A percentile compares a stretch with the other conserved stretches of the same genome.
phyloP scores from a whole-genome alignment of 2,113 vertebrate species.

The Scopus umbretta region DNA sequence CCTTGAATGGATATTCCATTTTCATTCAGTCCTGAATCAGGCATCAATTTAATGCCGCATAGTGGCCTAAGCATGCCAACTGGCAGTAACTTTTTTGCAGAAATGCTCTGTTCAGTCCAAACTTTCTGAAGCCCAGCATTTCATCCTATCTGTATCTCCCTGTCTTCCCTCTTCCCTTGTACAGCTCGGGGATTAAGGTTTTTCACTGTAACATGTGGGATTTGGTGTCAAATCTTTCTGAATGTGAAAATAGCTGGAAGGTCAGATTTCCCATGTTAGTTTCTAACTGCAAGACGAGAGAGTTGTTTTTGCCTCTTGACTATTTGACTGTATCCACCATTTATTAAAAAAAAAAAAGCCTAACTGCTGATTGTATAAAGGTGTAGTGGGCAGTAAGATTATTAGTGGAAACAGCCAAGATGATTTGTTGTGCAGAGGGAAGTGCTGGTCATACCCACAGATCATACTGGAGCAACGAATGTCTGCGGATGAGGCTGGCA shows the following conservation, averaged over 20 bases:
- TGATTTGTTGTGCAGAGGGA: background rate
- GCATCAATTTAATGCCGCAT: background rate
- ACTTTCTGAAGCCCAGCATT: background rate
- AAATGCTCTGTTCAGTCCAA: background rate
- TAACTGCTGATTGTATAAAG: too few relatives aligned
- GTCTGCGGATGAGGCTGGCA: background rate
- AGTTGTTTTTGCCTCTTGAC: background rate
- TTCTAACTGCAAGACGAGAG: background rate
- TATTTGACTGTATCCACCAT: background rate
- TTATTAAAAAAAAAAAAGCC: background rate
- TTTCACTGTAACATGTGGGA: background rate
- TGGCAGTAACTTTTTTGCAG: background rate
- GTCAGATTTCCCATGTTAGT: background rate
- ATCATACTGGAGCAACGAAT: background rate
- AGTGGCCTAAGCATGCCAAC: background rate
- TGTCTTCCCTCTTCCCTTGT: background rate
- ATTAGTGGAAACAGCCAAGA: background rate
- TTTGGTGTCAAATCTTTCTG: background rate
- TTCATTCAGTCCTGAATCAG: background rate
- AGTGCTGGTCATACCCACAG: background rate
- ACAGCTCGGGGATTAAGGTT: background rate
- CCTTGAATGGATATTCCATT: background rate
- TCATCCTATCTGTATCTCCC: background rate
- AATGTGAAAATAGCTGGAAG: background rate
- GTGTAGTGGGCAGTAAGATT: background rate